Evolutionary conservation across 1,140 invertebrate species (phyloP).

Genomic region (Monomorium pharaonis): DNA sequence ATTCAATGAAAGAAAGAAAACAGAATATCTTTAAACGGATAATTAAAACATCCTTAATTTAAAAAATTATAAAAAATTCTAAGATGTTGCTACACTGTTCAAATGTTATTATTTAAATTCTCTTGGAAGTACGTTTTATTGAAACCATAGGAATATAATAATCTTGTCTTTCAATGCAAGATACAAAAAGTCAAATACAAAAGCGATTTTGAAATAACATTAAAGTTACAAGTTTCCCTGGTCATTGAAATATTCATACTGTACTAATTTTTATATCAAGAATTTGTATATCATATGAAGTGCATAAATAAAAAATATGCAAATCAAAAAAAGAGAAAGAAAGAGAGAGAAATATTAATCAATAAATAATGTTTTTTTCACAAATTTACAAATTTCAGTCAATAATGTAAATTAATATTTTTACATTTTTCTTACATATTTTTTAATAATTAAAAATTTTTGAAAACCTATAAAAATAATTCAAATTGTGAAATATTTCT

Average conservation of each 20-base stretch:
- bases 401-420: too few relatives aligned
- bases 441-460: too few relatives aligned
- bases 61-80: not conserved
- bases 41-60: not conserved
- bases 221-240: not conserved
- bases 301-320: not conserved
- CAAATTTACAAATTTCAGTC: too few relatives aligned
- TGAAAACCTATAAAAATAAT: not conserved
- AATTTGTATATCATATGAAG: not conserved
- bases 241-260: not conserved
- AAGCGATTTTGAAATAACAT: constrained; percentile 1
- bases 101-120: not conserved
- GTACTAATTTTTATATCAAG: not conserved
- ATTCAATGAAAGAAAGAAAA: not conserved
- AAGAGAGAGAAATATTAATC: not conserved
- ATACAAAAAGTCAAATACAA: not conserved
- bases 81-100: not conserved
- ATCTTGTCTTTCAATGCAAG: not conserved
- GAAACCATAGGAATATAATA: not conserved
- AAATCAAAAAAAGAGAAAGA: too few relatives aligned
- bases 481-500: not conserved
- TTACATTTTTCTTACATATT: too few relatives aligned
- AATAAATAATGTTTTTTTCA: not conserved
- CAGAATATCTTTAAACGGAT: not conserved
- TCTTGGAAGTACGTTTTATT: not conserved